phyloP scores from a whole-genome alignment of 2,888 invertebrate genomes.

The Hesperia comma region DNA sequence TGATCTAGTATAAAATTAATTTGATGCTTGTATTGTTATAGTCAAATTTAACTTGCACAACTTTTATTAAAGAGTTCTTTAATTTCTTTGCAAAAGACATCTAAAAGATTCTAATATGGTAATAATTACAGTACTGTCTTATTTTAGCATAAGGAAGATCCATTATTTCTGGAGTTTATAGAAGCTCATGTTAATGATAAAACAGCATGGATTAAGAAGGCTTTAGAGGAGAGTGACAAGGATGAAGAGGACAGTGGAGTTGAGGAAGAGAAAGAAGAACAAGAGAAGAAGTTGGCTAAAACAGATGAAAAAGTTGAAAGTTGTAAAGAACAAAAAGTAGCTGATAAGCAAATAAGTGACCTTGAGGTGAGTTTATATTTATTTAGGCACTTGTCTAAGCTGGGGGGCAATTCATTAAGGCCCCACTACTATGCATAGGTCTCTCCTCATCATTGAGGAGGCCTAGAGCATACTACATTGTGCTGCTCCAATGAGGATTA shows the following conservation, averaged over 20 bases:
- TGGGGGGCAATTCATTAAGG: no score
- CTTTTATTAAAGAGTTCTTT: no score
- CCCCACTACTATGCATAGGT: no score
- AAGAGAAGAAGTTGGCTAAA: conserved; percentile 50
- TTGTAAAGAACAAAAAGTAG: conserved; percentile 81
- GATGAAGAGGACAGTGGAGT: conserved; percentile 65
- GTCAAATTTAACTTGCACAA: no score
- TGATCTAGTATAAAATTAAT: no score
- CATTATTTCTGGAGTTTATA: conserved; percentile 94
- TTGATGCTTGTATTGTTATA: no score
- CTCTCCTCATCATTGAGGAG: no score
- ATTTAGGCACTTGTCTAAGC: no score
- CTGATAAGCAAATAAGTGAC: conserved; percentile 90
- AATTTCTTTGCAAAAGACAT: no score
- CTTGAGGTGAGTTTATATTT: conserved; percentile 81
- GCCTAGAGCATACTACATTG: no score
- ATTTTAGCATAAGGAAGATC: conserved; percentile 91
- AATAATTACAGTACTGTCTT: not conserved
- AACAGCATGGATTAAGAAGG: conserved; percentile 71
- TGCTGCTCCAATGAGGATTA: no score
- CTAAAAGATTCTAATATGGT: no score
- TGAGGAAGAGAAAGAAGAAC: conserved; percentile 57
- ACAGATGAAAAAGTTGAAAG: conserved; percentile 44
- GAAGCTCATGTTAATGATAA: conserved; percentile 88
- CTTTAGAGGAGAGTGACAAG: conserved; percentile 61